These are phyloP conservation scores for Amphipoea lucens DNA, from an alignment of 2,888 invertebrate species.

Conservation along the genomic window DNA sequence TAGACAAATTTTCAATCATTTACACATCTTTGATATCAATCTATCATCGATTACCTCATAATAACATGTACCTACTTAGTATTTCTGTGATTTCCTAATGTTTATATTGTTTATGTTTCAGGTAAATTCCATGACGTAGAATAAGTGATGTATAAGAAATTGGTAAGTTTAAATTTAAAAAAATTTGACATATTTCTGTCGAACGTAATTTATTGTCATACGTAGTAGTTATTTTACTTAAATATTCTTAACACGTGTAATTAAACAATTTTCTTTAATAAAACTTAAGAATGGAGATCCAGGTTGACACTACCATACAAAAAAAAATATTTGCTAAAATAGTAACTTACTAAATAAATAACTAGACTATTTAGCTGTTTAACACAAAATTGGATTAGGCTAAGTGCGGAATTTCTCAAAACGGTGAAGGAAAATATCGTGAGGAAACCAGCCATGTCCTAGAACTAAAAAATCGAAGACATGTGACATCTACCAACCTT, in stretches of 20 bases:
- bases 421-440: neutral
- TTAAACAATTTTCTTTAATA: neutral
- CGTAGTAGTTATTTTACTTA: neutral
- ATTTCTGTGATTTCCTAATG: constrained; percentile 32
- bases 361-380: neutral
- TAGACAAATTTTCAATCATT: neutral
- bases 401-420: neutral
- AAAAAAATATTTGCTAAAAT: neutral
- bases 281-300: neutral
- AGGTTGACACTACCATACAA: neutral
- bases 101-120: constrained; percentile 35
- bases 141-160: too few relatives aligned
- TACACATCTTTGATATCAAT: constrained; percentile 9
- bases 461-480: neutral
- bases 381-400: too few relatives aligned
- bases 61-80: neutral
- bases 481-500: neutral
- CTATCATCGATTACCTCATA: constrained; percentile 35
- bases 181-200: neutral
- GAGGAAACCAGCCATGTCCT: neutral
- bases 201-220: constrained; percentile 1
- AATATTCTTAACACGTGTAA: neutral
- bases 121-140: constrained; percentile 44
- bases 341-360: neutral
- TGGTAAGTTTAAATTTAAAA: constrained; percentile 26